These are phyloP conservation scores for Ylistrum balloti DNA, from an alignment of 1,140 invertebrate genomes.

Conservation along the genomic window DNA sequence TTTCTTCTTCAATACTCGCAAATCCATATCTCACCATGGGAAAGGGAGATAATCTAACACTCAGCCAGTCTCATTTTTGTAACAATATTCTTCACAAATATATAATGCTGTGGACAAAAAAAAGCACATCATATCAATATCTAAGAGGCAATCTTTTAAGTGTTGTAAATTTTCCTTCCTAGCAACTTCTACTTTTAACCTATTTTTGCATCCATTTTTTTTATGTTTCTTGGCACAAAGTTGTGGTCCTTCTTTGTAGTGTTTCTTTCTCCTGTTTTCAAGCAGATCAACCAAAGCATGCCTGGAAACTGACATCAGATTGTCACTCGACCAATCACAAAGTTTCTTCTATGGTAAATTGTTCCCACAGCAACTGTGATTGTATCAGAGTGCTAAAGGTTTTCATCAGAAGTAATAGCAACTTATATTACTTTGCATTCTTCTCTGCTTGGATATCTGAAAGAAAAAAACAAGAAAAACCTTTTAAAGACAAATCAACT, in stretches of 20 bases:
- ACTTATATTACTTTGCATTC: background rate
- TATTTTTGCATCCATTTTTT: too few relatives aligned
- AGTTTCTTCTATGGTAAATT: background rate
- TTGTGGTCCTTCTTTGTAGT: background rate
- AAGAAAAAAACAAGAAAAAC: background rate
- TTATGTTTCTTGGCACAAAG: background rate
- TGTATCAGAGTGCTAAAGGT: background rate
- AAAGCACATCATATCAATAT: too few relatives aligned
- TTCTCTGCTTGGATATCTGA: slow-evolving; percentile 1
- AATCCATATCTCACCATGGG: too few relatives aligned
- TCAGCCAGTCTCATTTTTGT: too few relatives aligned
- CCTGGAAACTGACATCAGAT: background rate
- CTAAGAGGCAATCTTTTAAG: too few relatives aligned
- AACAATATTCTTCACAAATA: too few relatives aligned
- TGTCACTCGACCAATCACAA: slow-evolving; percentile 31
- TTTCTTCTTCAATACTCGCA: too few relatives aligned
- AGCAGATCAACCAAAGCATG: background rate
- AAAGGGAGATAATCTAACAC: too few relatives aligned
- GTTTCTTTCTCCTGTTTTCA: background rate
- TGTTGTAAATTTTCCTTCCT: too few relatives aligned
- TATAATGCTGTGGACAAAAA: too few relatives aligned
- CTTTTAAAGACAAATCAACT: too few relatives aligned
- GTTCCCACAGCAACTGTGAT: background rate
- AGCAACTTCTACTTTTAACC: too few relatives aligned
- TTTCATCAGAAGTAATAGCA: background rate